These are phyloP conservation scores for Hippopotamus amphibius DNA, from an alignment of 2,113 vertebrate genomes.

Conservation along the genomic window DNA sequence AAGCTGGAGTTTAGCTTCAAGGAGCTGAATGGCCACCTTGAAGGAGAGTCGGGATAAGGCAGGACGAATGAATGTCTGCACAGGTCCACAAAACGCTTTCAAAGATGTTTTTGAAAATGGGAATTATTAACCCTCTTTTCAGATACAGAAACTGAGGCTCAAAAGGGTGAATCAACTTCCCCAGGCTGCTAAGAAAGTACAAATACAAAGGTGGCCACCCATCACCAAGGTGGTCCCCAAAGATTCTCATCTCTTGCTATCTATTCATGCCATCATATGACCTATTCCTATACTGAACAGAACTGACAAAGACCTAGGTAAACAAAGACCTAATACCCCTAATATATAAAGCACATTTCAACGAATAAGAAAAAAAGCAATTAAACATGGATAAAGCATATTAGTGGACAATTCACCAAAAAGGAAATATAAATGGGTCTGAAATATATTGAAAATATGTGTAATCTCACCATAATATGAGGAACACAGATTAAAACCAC, in stretches of 20 bases:
- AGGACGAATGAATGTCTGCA: not conserved
- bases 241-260: not conserved
- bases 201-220: fast-evolving
- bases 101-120: not conserved
- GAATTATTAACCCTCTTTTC: not conserved
- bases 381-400: not conserved
- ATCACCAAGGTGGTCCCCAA: not conserved
- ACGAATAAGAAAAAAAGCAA: not conserved
- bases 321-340: not conserved
- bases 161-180: not conserved
- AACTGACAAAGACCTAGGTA: not conserved
- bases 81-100: not conserved
- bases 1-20: not conserved
- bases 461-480: not conserved
- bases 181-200: not conserved
- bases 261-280: fast-evolving
- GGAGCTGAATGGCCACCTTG: not conserved
- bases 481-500: not conserved
- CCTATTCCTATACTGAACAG: fast-evolving
- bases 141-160: not conserved
- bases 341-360: not conserved
- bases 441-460: not conserved
- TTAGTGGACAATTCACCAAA: not conserved
- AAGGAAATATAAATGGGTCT: not conserved
- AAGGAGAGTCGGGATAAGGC: not conserved